These are phyloP conservation scores for Oncorhynchus kisutch DNA, from an alignment of 2,113 vertebrate genomes.

Conservation along the genomic window DNA sequence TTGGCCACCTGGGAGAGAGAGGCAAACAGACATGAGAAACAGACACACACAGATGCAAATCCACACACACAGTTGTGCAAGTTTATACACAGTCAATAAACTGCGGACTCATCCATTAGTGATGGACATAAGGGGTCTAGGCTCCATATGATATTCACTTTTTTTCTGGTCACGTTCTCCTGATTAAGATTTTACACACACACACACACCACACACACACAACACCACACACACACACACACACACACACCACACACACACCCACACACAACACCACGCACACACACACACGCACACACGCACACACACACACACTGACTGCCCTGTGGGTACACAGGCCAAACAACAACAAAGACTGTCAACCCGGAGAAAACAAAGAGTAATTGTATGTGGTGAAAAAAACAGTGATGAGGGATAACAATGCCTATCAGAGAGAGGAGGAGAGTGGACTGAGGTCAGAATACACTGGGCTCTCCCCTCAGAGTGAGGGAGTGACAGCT, in stretches of 20 bases:
- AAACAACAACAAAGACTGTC: constrained; percentile 28
- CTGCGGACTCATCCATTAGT: no score
- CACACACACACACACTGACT: constrained; percentile 36
- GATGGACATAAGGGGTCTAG: no score
- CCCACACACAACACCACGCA: no score
- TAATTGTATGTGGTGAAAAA: constrained; percentile 50
- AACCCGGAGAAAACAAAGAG: constrained; percentile 40
- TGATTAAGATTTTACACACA: background rate
- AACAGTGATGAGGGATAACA: constrained; percentile 62
- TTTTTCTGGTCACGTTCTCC: background rate
- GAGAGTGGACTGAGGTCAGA: constrained; percentile 66
- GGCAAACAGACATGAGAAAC: constrained; percentile 6
- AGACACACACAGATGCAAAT: background rate
- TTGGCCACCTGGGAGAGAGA: constrained; percentile 86
- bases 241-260: no score
- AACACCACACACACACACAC: no score
- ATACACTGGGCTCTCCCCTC: constrained; percentile 51
- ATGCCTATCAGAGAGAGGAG: constrained; percentile 53
- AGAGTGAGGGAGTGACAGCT: constrained; percentile 53
- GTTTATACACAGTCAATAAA: background rate
- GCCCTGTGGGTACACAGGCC: constrained; percentile 31
- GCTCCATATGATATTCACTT: background rate
- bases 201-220: no score
- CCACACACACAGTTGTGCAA: background rate
- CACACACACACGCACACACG: no score